Evolutionary conservation across 2,888 invertebrate species (phyloP), one percentile per base, ranked within the genome.

Genomic region (Barypeithes pellucidus): DNA sequence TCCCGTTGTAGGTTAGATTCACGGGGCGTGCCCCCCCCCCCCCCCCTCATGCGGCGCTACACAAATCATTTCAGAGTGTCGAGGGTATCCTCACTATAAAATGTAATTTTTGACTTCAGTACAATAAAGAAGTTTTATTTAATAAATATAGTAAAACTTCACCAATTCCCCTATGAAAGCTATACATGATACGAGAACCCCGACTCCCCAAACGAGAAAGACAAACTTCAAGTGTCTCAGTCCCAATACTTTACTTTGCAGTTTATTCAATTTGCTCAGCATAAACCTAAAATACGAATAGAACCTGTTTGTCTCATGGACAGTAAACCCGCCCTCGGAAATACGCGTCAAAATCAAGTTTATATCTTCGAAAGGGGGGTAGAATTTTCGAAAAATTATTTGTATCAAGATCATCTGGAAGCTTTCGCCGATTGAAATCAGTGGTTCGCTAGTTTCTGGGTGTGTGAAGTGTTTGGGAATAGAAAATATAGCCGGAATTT

Each of bases 361-460:
- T 0, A 67, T 47, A 22, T 60, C 67, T 11, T 67, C 20, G 22
- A 50, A 67, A 33, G 60, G 24, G 8, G 67, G 60, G 33, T 20
- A 59, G 20, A 14, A 47, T n/a, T 50, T 67, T 16, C 39, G 29
- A 22, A 67, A 60, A 50, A 60, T 33, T 39, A 50, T 60, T 20
- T 67, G 67, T 12, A 47, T 29, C 0, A 22, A 39, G 7, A 45
- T 18, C 12, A 18, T 24, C 4, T 59, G 59, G 4, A 67, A 22
- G 9, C n/a, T 50, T 36, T 14, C 22, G 0, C 47, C 60, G 3
- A 50, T 22, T 16, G 18, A n/a, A 20, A 67, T 12, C 14, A 60
- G 22, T 16, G 39, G 36, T 20, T 67, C 22, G 16, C n/a, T 22
- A 1, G 50, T 60, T 8, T 39, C 4, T 4, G 14, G 22, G 50